These are phyloP conservation scores for Bradypodion ventrale DNA, from an alignment of 2,797 vertebrate genomes.

Conservation along the genomic window DNA sequence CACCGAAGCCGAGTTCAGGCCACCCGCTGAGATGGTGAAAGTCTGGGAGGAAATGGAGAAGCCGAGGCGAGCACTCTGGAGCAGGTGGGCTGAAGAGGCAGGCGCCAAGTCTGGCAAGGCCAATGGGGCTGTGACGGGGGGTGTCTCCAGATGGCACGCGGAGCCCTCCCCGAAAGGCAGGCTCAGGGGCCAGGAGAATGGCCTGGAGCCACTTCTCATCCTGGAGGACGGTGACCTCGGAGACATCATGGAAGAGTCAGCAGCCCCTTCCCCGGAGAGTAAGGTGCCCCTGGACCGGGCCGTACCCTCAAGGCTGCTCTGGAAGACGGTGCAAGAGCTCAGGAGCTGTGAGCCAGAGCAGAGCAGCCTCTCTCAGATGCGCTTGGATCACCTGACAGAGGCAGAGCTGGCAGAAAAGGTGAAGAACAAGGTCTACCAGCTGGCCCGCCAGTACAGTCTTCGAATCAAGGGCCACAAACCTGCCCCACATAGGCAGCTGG, in stretches of 20 bases:
- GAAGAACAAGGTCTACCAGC: conserved; percentile 91
- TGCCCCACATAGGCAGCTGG: conserved; percentile 44
- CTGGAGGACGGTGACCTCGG: conserved; percentile 79
- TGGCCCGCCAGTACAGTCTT: conserved; percentile 96
- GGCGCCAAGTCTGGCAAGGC: conserved; percentile 5
- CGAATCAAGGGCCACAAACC: conserved; percentile 88
- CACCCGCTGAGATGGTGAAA: conserved; percentile 80
- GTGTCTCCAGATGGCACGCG: fast-evolving
- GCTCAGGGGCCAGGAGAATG: conserved; percentile 46
- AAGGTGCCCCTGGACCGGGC: conserved; percentile 41
- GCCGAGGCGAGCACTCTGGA: conserved; percentile 70
- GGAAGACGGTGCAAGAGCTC: conserved; percentile 44
- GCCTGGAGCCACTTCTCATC: conserved; percentile 74
- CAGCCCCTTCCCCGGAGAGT: conserved; percentile 58
- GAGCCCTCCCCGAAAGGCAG: not conserved
- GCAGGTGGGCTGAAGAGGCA: conserved; percentile 22
- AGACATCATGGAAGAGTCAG: conserved; percentile 66
- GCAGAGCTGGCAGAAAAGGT: conserved; percentile 81
- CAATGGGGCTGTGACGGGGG: not conserved
- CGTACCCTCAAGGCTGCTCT: conserved; percentile 34
- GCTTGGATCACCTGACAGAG: conserved; percentile 65
- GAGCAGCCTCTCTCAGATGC: conserved; percentile 42
- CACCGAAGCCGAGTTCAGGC: conserved; percentile 78
- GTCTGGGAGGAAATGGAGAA: conserved; percentile 86
- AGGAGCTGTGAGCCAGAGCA: conserved; percentile 50